These are phyloP conservation scores for Monochamus saltuarius DNA, from an alignment of 1,140 invertebrate species.

Conservation along the genomic window DNA sequence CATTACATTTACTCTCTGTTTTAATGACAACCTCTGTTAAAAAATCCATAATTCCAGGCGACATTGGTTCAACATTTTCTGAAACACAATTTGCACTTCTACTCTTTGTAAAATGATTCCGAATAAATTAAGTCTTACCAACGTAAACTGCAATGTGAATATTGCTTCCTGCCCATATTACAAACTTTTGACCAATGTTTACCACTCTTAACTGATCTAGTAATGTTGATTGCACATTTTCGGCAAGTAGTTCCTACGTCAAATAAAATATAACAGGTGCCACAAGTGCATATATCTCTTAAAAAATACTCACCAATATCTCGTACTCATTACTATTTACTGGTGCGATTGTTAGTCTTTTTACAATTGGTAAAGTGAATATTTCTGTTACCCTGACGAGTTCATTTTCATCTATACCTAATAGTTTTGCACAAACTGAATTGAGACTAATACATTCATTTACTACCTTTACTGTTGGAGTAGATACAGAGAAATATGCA, in stretches of 20 bases:
- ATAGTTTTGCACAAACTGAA: slow-evolving; percentile 40
- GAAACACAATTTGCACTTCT: slow-evolving; percentile 20
- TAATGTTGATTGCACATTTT: slow-evolving; percentile 56
- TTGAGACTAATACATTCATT: slow-evolving; percentile 44
- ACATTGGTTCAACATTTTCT: slow-evolving; percentile 43
- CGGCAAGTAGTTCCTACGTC: slow-evolving; percentile 58
- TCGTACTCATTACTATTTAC: slow-evolving; percentile 42
- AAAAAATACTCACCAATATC: slow-evolving; percentile 41
- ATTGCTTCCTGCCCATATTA: slow-evolving; percentile 60
- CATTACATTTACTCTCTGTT: not conserved
- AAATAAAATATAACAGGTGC: slow-evolving; percentile 25
- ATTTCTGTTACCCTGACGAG: slow-evolving; percentile 35
- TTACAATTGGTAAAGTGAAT: slow-evolving; percentile 35
- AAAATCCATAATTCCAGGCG: slow-evolving; percentile 43
- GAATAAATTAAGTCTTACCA: slow-evolving; percentile 46
- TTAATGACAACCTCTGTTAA: slow-evolving; percentile 47
- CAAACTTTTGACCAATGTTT: slow-evolving; percentile 55
- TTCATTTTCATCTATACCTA: slow-evolving; percentile 39
- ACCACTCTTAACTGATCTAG: slow-evolving; percentile 59
- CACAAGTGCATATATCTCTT: slow-evolving; percentile 7
- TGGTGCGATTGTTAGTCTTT: slow-evolving; percentile 39
- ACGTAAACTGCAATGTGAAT: slow-evolving; percentile 54
- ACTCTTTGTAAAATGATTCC: slow-evolving; percentile 1
- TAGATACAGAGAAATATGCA: slow-evolving; percentile 40
- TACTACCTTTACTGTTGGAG: slow-evolving; percentile 27